These are phyloP conservation scores for Orchesellides sinensis DNA, from an alignment of 2,888 invertebrate species.

Conservation along the genomic window DNA sequence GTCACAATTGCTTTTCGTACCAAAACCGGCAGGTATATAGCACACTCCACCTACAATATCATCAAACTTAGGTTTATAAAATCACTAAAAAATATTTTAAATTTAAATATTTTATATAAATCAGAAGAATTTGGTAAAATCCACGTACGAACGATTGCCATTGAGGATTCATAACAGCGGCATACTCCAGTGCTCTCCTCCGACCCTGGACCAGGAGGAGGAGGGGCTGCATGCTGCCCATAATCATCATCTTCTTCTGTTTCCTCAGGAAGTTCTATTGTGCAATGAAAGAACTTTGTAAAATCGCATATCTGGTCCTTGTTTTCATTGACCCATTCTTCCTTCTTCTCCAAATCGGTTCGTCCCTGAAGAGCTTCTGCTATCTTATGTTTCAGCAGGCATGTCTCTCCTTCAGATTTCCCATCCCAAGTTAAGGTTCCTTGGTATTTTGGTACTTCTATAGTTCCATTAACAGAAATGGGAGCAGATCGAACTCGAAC, in stretches of 20 bases:
- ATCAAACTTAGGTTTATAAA: neutral
- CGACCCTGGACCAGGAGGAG: neutral
- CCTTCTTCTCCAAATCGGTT: neutral
- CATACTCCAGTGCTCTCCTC: slow-evolving; percentile 17
- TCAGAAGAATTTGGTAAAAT: neutral
- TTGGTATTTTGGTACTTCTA: slow-evolving; percentile 14
- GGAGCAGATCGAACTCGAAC: no score
- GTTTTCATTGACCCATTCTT: slow-evolving; percentile 22
- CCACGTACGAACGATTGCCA: slow-evolving; percentile 1
- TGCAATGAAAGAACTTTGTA: slow-evolving; percentile 47
- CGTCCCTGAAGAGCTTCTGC: slow-evolving; percentile 6
- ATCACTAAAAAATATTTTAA: neutral
- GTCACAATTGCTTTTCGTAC: slow-evolving; percentile 39
- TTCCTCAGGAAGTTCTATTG: neutral
- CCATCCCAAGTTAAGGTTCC: slow-evolving; percentile 35
- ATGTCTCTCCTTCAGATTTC: neutral
- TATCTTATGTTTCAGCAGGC: slow-evolving; percentile 16
- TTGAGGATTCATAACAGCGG: slow-evolving; percentile 43
- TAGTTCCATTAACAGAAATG: neutral
- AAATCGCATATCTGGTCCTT: slow-evolving; percentile 37
- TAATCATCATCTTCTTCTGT: neutral
- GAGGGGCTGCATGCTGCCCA: neutral
- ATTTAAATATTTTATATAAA: no score
- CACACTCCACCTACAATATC: neutral
- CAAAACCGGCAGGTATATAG: slow-evolving; percentile 41